Conservation (phyloP, 1,140 invertebrate species). For the Tyrophagus putrescentiae region DNA sequence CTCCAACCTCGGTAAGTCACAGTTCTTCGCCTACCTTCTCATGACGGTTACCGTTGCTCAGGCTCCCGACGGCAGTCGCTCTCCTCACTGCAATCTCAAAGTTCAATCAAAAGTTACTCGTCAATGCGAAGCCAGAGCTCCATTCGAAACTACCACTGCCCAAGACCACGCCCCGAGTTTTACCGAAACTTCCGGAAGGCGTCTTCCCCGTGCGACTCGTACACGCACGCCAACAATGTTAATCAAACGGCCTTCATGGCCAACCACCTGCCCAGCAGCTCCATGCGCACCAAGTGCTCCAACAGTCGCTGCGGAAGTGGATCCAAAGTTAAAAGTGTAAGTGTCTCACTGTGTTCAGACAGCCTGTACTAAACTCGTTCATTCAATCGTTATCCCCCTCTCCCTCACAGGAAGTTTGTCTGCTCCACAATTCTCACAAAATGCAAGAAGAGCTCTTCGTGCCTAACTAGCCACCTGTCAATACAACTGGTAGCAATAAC, state of each 20-base stretch:
- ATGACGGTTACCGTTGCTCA: neutral
- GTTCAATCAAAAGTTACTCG: slow-evolving; percentile 20
- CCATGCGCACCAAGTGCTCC: slow-evolving; percentile 4
- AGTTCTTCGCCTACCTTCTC: neutral
- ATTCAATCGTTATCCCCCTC: neutral
- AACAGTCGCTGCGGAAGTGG: slow-evolving; percentile 5
- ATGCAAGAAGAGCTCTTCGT: slow-evolving; percentile 8
- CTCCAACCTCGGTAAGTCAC: slow-evolving; percentile 17
- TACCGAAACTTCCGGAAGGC: neutral
- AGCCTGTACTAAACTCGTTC: neutral
- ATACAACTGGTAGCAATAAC: neutral
- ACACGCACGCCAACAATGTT: neutral
- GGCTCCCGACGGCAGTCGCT: slow-evolving; percentile 24
- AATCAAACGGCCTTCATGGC: neutral
- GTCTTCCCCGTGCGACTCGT: neutral
- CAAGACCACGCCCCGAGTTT: neutral
- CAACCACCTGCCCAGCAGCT: neutral
- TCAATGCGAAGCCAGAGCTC: slow-evolving; percentile 17
- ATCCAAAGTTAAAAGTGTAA: slow-evolving; percentile 12
- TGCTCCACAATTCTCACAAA: neutral
- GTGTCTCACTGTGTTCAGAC: neutral
- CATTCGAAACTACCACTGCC: neutral
- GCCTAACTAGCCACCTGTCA: neutral
- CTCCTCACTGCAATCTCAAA: slow-evolving; percentile 22
- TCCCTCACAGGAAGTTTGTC: slow-evolving; percentile 10